Base-by-base conservation (phyloP, 2,113 vertebrate genomes). In the Alethe diademata region DNA sequence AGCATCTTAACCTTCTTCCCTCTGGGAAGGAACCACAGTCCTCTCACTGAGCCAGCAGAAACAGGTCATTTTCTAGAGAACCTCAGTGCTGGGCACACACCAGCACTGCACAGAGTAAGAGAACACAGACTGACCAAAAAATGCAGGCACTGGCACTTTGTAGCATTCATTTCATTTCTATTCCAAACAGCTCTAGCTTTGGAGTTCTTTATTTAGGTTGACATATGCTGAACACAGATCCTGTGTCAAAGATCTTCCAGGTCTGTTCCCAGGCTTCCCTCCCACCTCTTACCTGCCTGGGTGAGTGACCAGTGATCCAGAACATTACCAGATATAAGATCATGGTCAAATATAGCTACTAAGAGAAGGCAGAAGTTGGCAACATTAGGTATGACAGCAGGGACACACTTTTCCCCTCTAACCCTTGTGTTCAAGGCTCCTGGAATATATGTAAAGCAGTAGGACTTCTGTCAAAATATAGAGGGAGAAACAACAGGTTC, bases 141-240 rank as follows among this genome's bases (percentile, higher is more conserved):
- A 15, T 33, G 31, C 65, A 81, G 76, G 22, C 26, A 72, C 28
- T 14, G 19, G 35, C 60, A 53, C 13, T 17, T 28, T 1, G 20
- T 38, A 88, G 87, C 51, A 73, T 43, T 57, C 5, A 53, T 57
- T 66, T 69, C 11, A 89, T 62, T 84, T 86, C 64, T 73, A 60
- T 35, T 90, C 33, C 43, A 26, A 86, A n/a, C n/a, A 70, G 47
- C 64, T 90, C 81, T 71, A 62, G 48, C 85, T 96, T 90, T 94
- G 91, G 88, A 81, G 88, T 94, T 89, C 50, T 97, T 96, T 95
- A 96, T 97, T 96, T 95, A 80, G 73, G 47, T 92, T 92, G 56
- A 91, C 25, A 51, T 64, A 91, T 19, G 51, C 64, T 56, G 47
- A 78, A 87, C 64, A 91, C 22, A 88, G 47, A 70, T 80, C 43